Percentiles rank a stretch among this genome's conserved stretches.
These are phyloP conservation scores for Cheilosia vulpina DNA, from an alignment of 2,888 invertebrate genomes.

Conservation along the genomic window DNA sequence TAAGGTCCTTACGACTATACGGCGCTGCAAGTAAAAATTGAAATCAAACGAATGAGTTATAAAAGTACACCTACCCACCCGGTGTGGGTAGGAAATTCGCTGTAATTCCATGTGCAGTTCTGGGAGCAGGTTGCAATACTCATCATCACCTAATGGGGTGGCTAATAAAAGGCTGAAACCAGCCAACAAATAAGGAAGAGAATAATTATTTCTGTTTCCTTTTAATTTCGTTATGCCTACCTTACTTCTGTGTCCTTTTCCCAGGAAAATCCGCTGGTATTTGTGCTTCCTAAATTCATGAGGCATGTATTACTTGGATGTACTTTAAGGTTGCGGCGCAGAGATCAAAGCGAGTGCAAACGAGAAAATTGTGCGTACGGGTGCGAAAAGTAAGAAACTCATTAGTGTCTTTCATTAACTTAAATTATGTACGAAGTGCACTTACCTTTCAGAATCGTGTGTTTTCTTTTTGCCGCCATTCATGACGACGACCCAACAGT, in stretches of 20 bases:
- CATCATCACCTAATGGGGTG: conserved; percentile 9
- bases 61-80: neutral
- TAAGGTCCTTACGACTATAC: conserved; percentile 11
- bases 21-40: neutral
- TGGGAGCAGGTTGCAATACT: neutral
- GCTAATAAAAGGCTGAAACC: neutral
- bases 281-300: neutral
- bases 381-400: conserved; percentile 25
- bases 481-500: conserved; percentile 24
- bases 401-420: conserved; percentile 59
- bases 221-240: no score
- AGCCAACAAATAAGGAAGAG: neutral
- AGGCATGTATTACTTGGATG: conserved; percentile 20
- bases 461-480: neutral
- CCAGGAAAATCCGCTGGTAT: neutral
- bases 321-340: conserved; percentile 15
- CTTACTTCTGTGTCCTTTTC: neutral
- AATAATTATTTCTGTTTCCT: no score
- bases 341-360: conserved; percentile 18
- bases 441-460: conserved; percentile 3
- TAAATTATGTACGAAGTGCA: conserved; percentile 29
- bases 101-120: conserved; percentile 14
- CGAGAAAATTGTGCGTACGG: neutral
- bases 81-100: neutral
- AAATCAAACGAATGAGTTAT: conserved; percentile 21